phyloP scores from a whole-genome alignment of 37 sponge, comb jelly and placozoan genomes.

The Lycopodina hypogea region DNA sequence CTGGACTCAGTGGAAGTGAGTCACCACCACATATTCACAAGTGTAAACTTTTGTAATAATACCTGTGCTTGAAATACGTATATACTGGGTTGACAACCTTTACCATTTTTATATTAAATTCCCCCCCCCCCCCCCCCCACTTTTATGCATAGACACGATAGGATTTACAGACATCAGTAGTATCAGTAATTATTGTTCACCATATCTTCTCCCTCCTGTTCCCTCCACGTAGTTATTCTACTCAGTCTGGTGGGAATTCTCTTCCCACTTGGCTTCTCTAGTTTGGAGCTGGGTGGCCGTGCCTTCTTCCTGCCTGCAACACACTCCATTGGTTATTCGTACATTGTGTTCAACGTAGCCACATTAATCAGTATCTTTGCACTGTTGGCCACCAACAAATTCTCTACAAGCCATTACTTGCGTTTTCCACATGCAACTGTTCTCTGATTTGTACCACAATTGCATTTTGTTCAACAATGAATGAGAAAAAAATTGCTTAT shows the following conservation, averaged over 20 bases:
- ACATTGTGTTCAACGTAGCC: constrained; percentile 9
- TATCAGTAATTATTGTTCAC: too few species aligned
- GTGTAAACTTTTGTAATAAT: not conserved
- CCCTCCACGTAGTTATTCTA: not conserved
- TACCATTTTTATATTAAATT: too few species aligned
- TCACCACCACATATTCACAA: not conserved
- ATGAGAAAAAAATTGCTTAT: too few species aligned
- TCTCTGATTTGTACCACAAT: too few species aligned
- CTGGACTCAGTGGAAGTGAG: constrained; percentile 16
- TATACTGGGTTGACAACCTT: too few species aligned
- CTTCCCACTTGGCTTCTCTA: constrained; percentile 20
- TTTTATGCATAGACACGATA: too few species aligned
- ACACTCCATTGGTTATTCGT: constrained; percentile 12
- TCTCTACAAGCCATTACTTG: not conserved
- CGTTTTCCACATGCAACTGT: not conserved
- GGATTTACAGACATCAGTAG: too few species aligned
- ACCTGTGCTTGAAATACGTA: too few species aligned
- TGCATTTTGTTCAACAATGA: too few species aligned
- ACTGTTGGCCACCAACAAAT: constrained; percentile 1
- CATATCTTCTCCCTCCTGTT: not conserved
- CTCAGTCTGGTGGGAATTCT: constrained; percentile 14
- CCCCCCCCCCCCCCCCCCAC: too few species aligned
- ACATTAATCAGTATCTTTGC: not conserved
- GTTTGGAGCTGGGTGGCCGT: constrained; percentile 3
- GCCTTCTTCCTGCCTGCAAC: not conserved